Evolutionary conservation across 2,113 vertebrate species (phyloP).

Genomic region (Sebastes schlegelii): DNA sequence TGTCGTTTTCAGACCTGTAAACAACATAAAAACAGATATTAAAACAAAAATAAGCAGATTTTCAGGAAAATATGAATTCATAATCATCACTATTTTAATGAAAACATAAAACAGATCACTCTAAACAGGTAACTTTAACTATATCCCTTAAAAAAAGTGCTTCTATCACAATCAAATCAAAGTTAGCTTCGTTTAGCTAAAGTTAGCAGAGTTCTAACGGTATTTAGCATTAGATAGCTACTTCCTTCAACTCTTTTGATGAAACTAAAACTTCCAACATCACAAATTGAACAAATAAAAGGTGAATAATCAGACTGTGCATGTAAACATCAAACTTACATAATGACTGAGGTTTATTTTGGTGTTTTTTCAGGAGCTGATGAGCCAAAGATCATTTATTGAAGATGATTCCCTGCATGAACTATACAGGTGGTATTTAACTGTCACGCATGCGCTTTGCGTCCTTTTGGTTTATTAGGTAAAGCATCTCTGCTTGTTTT

Average conservation of each 20-base stretch:
- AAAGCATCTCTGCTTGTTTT: background rate
- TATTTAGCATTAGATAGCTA: background rate
- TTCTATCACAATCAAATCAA: background rate
- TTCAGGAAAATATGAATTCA: background rate
- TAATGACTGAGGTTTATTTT: background rate
- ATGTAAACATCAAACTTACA: slow-evolving; percentile 38
- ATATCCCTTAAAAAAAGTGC: background rate
- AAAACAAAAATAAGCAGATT: background rate
- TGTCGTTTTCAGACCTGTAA: slow-evolving; percentile 50
- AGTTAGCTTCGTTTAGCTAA: slow-evolving; percentile 19
- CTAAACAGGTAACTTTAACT: background rate
- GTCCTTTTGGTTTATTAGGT: background rate
- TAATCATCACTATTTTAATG: background rate
- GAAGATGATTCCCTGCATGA: background rate
- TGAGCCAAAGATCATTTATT: slow-evolving; percentile 19
- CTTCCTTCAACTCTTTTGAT: background rate
- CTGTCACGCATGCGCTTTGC: background rate
- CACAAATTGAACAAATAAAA: background rate
- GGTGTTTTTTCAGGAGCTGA: background rate
- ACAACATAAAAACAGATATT: background rate
- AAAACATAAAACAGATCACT: background rate
- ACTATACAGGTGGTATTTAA: background rate
- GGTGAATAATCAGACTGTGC: too few species aligned
- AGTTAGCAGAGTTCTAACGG: background rate
- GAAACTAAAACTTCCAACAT: background rate